Evolutionary conservation across 2,113 vertebrate genomes (phyloP).

Genomic region (Corythaixoides concolor): DNA sequence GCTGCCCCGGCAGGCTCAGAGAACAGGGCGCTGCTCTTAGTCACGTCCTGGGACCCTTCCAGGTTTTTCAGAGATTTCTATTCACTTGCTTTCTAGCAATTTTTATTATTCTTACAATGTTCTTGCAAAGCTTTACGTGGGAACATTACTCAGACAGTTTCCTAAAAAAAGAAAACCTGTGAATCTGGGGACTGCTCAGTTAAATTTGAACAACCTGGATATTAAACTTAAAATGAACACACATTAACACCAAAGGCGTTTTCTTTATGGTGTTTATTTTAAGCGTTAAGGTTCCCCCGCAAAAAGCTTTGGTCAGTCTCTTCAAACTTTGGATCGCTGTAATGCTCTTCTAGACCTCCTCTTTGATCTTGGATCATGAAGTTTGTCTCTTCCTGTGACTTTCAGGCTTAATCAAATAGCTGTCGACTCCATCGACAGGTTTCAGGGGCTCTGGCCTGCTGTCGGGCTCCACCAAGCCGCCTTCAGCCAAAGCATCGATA

Average conservation of each 20-base stretch:
- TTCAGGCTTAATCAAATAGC: constrained; percentile 72
- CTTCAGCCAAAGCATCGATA: not conserved
- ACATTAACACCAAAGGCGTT: constrained; percentile 50
- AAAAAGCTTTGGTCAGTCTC: constrained; percentile 83
- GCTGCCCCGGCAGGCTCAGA: constrained; percentile 39
- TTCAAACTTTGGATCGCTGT: constrained; percentile 77
- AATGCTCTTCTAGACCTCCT: constrained; percentile 76
- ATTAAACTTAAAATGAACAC: constrained; percentile 55
- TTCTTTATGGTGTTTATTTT: constrained; percentile 58
- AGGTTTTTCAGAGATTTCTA: not conserved
- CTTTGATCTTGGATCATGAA: constrained; percentile 69
- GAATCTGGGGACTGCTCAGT: constrained; percentile 10
- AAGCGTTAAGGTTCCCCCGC: constrained; percentile 79
- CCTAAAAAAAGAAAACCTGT: constrained; percentile 33
- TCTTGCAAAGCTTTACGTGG: constrained; percentile 17
- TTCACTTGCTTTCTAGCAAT: constrained; percentile 2
- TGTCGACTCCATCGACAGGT: constrained; percentile 32
- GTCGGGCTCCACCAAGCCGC: constrained; percentile 42
- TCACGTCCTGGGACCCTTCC: not conserved
- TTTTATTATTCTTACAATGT: not conserved
- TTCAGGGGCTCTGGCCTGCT: constrained; percentile 43
- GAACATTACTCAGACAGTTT: constrained; percentile 16
- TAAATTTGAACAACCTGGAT: constrained; percentile 38
- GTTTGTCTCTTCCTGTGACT: constrained; percentile 66
- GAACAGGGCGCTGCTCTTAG: not conserved